Base-by-base conservation (phyloP, 1,140 invertebrate species). In the Lepidostoma basale region DNA sequence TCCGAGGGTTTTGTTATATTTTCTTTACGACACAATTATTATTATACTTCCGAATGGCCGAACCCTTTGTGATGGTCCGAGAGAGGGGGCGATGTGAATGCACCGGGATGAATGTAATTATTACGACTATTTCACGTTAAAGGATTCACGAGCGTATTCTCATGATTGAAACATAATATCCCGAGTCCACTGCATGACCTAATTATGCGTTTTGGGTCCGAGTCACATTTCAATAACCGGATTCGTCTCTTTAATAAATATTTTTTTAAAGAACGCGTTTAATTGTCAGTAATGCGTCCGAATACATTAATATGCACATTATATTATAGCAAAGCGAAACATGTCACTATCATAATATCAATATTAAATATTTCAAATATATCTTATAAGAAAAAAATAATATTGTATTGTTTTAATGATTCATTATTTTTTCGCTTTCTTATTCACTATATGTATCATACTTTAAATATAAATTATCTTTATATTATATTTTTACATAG, bases 31-130 rank as follows among this genome's bases (percentile, higher is more conserved):
- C 18, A 63, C 56, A 73, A 73, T 69, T n/a, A n/a, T n/a, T n/a
- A n/a, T n/a, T 49, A 67, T 63, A 65, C 62, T 73, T 73, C 71
- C 71, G 71, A 69, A 44, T 73, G 71, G 71, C 62, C 71, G 64
- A 67, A 64, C 63, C 68, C 63, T 69, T 73, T 73, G 63, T 72
- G 44, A n/a, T 30, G 28, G 33, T 33, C 10, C 2, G 14, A 47
- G 10, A 23, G 42, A 33, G 39, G 12, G 33, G 26, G 54, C 20
- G 52, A 40, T 18, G 25, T 58, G 54, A 49, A 65, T 65, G 60
- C 65, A 36, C 25, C 45, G 10, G 18, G 40, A 65, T 72, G 70
- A 72, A 72, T 72, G 70, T 63, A 68, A 72, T 72, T 60, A 72
- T 72, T 72, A 54, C 67, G 62, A 68, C 66, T 66, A 72, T 68